phyloP scores from a whole-genome alignment of 2,888 invertebrate species.

The Eilema sororculum region DNA sequence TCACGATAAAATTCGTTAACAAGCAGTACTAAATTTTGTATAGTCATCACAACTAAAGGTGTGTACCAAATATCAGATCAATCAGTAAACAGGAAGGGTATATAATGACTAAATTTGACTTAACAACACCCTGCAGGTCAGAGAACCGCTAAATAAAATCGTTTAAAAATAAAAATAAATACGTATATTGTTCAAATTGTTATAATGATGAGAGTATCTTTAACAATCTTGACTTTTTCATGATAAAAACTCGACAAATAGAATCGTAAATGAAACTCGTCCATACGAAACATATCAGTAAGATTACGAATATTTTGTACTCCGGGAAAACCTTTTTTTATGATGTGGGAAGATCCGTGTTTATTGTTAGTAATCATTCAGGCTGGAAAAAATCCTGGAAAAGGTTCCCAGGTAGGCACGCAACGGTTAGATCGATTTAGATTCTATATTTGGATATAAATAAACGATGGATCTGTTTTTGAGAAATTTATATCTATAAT shows the following conservation, averaged over 20 bases:
- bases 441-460: not conserved
- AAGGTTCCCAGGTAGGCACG: not conserved
- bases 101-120: no score
- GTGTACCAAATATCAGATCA: no score
- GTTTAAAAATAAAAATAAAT: no score
- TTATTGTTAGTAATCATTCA: constrained; percentile 9
- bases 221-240: constrained; percentile 2
- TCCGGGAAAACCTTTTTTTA: constrained; percentile 6
- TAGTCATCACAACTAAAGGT: no score
- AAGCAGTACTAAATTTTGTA: no score
- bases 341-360: constrained; percentile 7
- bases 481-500: not conserved
- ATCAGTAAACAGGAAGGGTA: no score
- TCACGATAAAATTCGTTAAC: no score
- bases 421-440: not conserved
- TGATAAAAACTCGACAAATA: constrained; percentile 9
- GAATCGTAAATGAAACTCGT: constrained; percentile 15
- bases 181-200: not conserved
- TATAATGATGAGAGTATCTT: constrained; percentile 4
- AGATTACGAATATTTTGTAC: constrained; percentile 10
- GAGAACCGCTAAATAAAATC: no score
- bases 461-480: not conserved
- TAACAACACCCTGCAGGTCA: no score
- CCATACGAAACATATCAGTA: constrained; percentile 11
- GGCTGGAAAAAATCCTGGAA: not conserved